Base-by-base conservation (phyloP, 2,888 invertebrate species). In the Pediacus dermestoides region DNA sequence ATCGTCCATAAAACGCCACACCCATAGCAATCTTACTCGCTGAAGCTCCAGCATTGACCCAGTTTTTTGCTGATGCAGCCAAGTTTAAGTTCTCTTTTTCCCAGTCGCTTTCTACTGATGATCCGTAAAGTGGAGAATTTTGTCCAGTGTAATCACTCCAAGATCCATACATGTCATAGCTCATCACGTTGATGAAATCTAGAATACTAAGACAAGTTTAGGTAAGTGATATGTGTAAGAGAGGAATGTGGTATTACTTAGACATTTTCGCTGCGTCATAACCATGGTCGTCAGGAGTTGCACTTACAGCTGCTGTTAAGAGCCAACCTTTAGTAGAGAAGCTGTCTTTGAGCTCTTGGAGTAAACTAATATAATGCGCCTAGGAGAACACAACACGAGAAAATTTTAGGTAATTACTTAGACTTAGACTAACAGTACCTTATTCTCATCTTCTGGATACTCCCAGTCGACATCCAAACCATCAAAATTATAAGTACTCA, bases 1-100 rank as follows among this genome's bases (percentile, higher is more conserved):
- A 72, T 31, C 79, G 74, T 0, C 85, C 88, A 46, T 85, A 88
- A 9, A 80, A 71, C 0, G 82, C 80, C 18, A 86, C 65, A 0
- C 88, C 88, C 1, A 87, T 46, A 0, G 80, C 66, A 0, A 88
- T 50, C 58, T 88, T 87, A 1, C 75, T 68, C 1, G 74, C 64
- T 1, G 73, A 66, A 1, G 75, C 77, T 4, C 80, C 80, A 37
- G 73, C 70, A 1, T 65, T 60, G 4, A 77, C 46, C 76, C 77
- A 79, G 40, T 70, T 71, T 16, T 65, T 53, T 1, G 77, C 63
- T 1, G 70, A 62, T 23, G 63, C 68, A 34, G 74, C 62, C 70
- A 73, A 30, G 14, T 54, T 54, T 1, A 48, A 42, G 21, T 46
- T 31, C 2, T 28, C 14, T 21, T 34, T 48, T 26, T 54, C 49